These are phyloP conservation scores for Triops longicaudatus DNA, from an alignment of 1,140 invertebrate species.

Conservation along the genomic window DNA sequence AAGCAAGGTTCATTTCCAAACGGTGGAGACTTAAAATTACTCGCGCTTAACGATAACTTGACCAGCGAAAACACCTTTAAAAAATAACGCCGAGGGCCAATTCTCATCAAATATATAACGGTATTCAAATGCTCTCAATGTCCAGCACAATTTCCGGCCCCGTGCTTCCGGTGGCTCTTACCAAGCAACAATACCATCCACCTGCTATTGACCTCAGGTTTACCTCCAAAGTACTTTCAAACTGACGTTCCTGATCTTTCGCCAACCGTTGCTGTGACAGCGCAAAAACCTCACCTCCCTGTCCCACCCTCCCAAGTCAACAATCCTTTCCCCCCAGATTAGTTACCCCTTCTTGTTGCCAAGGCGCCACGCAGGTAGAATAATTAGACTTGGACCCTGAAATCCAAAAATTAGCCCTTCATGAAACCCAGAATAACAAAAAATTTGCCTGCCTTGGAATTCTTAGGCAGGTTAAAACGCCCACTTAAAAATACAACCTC, in stretches of 20 bases:
- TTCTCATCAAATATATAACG: background rate
- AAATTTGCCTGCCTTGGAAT: too few relatives aligned
- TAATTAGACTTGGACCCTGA: background rate
- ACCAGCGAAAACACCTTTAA: background rate
- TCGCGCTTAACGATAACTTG: background rate
- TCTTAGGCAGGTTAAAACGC: too few relatives aligned
- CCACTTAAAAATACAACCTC: too few relatives aligned
- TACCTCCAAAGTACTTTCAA: background rate
- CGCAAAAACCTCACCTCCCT: background rate
- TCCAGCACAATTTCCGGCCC: background rate
- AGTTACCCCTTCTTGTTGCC: background rate
- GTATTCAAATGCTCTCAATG: conserved; percentile 8
- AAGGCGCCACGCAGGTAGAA: background rate
- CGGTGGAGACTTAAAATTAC: background rate
- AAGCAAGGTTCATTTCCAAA: too few relatives aligned
- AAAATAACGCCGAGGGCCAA: background rate
- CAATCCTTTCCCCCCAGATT: background rate
- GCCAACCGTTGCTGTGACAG: background rate
- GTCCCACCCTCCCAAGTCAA: background rate
- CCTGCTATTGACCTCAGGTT: background rate
- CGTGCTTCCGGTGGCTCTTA: background rate
- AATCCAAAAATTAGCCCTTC: background rate
- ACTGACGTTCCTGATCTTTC: background rate
- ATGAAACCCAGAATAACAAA: background rate
- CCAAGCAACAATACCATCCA: background rate